A percentile compares a stretch with the other conserved stretches of the same genome.
Conservation (phyloP, 2,797 vertebrate genomes). For the Halcyon smyrnensis region DNA sequence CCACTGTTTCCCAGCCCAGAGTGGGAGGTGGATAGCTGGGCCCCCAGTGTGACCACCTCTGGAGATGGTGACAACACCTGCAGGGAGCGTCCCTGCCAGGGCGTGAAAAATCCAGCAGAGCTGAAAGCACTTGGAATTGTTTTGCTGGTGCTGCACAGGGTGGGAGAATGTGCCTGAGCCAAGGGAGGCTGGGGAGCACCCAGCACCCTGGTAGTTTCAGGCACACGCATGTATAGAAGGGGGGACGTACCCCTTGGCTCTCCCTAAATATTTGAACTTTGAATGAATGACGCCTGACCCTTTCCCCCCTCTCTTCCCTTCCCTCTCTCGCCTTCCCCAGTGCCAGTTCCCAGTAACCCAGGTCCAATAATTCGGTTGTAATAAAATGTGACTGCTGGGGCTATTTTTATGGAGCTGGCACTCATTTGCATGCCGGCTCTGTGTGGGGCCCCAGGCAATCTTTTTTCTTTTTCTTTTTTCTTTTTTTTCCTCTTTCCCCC, state of each 20-base stretch:
- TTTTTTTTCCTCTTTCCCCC: neutral
- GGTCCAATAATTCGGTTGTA: conserved; percentile 72
- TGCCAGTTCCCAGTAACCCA: conserved; percentile 71
- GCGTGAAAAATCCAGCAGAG: neutral
- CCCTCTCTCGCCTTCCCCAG: neutral
- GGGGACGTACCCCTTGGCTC: neutral
- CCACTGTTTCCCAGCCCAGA: neutral
- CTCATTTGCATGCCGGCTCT: conserved; percentile 78
- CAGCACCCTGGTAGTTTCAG: neutral
- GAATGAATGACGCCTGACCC: conserved; percentile 38
- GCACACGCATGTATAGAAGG: accelerated
- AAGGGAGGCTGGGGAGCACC: neutral
- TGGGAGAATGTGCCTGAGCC: neutral
- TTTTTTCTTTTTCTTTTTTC: conserved; percentile 12
- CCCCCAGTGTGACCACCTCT: accelerated
- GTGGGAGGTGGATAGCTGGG: neutral
- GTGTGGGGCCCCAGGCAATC: conserved; percentile 75
- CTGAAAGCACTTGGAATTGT: neutral
- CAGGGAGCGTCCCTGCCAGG: neutral
- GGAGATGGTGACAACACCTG: neutral
- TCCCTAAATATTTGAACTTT: conserved; percentile 5
- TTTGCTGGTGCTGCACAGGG: neutral
- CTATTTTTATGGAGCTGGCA: conserved; percentile 76
- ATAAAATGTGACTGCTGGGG: conserved; percentile 82
- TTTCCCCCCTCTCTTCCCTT: neutral